Base-by-base conservation (phyloP, 2,113 vertebrate species). In the Propithecus coquereli region DNA sequence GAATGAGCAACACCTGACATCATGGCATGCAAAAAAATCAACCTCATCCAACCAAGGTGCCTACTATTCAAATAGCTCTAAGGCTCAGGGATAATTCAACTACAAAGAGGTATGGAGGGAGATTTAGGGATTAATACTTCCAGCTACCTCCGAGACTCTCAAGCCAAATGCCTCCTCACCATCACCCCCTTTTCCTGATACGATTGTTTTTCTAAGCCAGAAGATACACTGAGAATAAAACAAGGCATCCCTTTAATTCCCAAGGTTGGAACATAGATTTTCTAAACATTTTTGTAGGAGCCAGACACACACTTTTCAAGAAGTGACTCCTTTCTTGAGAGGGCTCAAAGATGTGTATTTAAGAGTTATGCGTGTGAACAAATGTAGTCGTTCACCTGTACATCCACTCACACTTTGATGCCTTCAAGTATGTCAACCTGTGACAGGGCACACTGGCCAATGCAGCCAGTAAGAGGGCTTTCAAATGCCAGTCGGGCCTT, bases 271-370 rank as follows among this genome's bases (percentile, higher is more conserved):
- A 87, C 4, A 76, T 2, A 61, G n/a, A 84, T 57, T 94, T 94
- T 94, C 89, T 82, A 87, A 52, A 43, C 6, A 81, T 65, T 92
- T 84, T 77, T 86, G 34, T 68, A 9, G 81, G 54, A 27, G 27
- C 22, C 37, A 92, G 43, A 88, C 25, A 73, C 18, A 90, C 1
- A 61, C 9, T 66, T 90, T 90, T 90, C 16, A 85, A 59, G 40
- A 95, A 94, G 6, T 74, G n/a, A 61, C 94, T 63, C 9, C n/a
- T 88, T 94, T 94, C 63, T 50, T 57, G 17, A 93, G 82, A 94
- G 59, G 40, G 8, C 65, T 92, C 52, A 83, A 70, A 96, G 18
- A 43, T 50, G 7, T 61, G 23, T 40, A 17, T 83, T 89, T 74
- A 70, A 91, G 63, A 90, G 30, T 52, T 73, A 23, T 25, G 1